Evolutionary conservation across 2,888 invertebrate genomes (phyloP), one percentile per base, ranked within the genome.

Genomic region (Heterodera filipjevi): DNA sequence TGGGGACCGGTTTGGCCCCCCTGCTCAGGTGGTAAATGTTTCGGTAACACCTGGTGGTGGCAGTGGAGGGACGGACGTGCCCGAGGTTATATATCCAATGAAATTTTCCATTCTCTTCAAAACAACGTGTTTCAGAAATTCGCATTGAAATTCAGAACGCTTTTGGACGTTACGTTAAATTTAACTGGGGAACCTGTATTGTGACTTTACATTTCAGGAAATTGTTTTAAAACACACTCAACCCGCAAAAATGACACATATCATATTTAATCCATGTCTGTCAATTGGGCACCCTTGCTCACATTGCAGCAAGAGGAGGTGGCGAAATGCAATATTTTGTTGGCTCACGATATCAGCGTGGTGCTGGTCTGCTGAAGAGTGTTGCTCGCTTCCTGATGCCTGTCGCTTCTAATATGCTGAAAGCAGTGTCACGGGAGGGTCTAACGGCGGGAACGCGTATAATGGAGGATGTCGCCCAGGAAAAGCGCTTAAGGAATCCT

Each of bases 1-100:
- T 79, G 12, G 80, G 80, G 19, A 35, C 77, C n/a, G 14, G 44
- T 8, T 72, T 46, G n/a, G 81, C 80, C 5, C 80, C 80, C 3
- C 32, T 79, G 2, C 46, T 79, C 3, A 71, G 80, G 53, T 79
- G 8, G 79, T 79, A 8, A 64, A 66, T 19, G 80, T 71, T 2
- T 19, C 16, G 16, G 80, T 35, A 22, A 39, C 35, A 22, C 71
- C 22, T 2, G 80, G 71, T 16, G n/a, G 39, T 39, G 39, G 39
- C n/a, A n/a, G n/a, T 6, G 39, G 39, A 39, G 39, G 39, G 39
- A 39, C n/a, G 59, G 80, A 46, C 16, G 76, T 66, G 33, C 33
- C n/a, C 14, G 59, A 59, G 32, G 59, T 33, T 35, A 66, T 73
- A 39, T 73, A 73, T 73, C 44, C 33, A 73, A 53, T n/a, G 73